phyloP scores from a whole-genome alignment of 1,140 invertebrate species.

The Neocloeon triangulifer region DNA sequence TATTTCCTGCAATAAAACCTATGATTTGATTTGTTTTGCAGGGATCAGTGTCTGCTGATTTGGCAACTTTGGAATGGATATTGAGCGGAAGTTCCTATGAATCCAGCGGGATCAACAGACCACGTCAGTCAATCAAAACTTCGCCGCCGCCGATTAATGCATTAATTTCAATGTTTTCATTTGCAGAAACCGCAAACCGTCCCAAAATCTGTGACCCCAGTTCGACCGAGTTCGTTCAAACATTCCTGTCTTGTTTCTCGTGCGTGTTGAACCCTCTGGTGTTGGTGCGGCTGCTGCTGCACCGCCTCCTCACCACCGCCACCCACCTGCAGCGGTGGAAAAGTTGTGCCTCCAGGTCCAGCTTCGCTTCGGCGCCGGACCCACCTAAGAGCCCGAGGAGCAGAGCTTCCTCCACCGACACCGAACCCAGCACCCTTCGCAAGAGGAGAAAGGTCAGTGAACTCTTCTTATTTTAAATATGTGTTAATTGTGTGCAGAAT shows the following conservation, averaged over 20 bases:
- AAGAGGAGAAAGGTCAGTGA: conserved; percentile 17
- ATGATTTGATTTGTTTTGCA: too few relatives aligned
- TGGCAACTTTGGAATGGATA: conserved; percentile 13
- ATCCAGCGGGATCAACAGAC: conserved; percentile 8
- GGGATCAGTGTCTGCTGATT: too few relatives aligned
- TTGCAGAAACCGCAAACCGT: background rate
- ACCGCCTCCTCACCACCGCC: conserved; percentile 27
- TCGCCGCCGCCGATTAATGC: background rate
- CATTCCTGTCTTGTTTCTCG: conserved; percentile 24
- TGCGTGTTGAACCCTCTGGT: conserved; percentile 32
- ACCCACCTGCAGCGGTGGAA: conserved; percentile 20
- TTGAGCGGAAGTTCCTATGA: conserved; percentile 12
- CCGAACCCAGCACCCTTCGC: conserved; percentile 17
- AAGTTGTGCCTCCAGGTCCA: conserved; percentile 19
- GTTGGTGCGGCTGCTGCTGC: conserved; percentile 29
- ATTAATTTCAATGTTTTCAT: background rate
- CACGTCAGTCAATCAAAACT: conserved; percentile 8
- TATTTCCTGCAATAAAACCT: too few relatives aligned
- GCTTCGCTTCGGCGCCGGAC: conserved; percentile 16
- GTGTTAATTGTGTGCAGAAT: too few relatives aligned
- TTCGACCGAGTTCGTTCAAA: conserved; percentile 15
- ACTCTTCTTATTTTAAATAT: too few relatives aligned
- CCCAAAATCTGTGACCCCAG: conserved; percentile 8
- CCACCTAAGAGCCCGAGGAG: conserved; percentile 13
- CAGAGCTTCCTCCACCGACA: conserved; percentile 19